These are phyloP conservation scores for Venturia canescens DNA, from an alignment of 1,140 invertebrate genomes.

Conservation along the genomic window DNA sequence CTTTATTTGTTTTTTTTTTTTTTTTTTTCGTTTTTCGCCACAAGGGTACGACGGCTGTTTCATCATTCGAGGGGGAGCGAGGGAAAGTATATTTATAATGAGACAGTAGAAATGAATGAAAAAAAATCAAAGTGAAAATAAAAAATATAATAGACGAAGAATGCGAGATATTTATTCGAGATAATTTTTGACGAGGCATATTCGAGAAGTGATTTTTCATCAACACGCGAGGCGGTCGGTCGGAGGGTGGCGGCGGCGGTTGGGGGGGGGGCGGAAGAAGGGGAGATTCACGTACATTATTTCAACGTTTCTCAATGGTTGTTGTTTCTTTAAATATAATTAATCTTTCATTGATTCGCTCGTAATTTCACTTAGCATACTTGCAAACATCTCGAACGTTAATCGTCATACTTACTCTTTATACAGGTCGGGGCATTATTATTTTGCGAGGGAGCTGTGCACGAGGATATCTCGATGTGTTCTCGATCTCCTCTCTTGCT, in stretches of 20 bases:
- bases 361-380: slow-evolving; percentile 45
- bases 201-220: slow-evolving; percentile 48
- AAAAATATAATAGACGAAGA: slow-evolving; percentile 12
- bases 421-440: slow-evolving; percentile 69
- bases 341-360: slow-evolving; percentile 21
- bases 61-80: not conserved
- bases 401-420: slow-evolving; percentile 73
- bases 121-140: not conserved
- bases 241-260: too few relatives aligned
- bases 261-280: not conserved
- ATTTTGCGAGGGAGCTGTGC: slow-evolving; percentile 63
- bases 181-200: slow-evolving; percentile 28
- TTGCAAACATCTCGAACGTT: slow-evolving; percentile 48
- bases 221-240: too few relatives aligned
- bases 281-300: slow-evolving; percentile 52
- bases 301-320: slow-evolving; percentile 49
- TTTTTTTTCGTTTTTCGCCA: too few relatives aligned
- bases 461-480: slow-evolving; percentile 50
- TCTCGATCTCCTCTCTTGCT: slow-evolving; percentile 54
- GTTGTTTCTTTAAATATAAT: slow-evolving; percentile 46
- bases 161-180: slow-evolving; percentile 21
- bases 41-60: not conserved
- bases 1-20: too few relatives aligned
- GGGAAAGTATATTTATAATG: slow-evolving; percentile 16
- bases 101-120: not conserved